Base-by-base conservation (phyloP, 2,888 invertebrate genomes). In the Tribolium freemani region DNA sequence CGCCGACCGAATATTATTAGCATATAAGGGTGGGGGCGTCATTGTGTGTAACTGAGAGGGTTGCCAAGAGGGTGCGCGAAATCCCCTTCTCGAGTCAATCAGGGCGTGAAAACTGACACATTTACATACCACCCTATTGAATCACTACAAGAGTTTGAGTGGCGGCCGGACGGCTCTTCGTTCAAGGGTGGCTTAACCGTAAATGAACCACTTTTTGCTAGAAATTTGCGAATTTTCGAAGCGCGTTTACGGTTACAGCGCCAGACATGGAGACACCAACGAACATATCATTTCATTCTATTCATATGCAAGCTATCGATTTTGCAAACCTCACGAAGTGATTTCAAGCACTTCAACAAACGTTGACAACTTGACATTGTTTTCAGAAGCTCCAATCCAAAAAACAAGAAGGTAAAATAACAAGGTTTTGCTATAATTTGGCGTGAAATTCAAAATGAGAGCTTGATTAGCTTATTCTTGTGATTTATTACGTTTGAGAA, bases 101-200 rank as follows among this genome's bases (percentile, higher is more conserved):
- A 83, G 84, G 84, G 85, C 85, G 85, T 86, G 85, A 85, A 86
- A 85, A 85, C 84, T 85, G 85, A 85, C 85, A 85, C 85, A 86
- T 86, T 85, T 85, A 85, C 85, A 85, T 86, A 84, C 84, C 85
- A 84, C 83, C 83, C 79, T 67, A 84, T 83, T 81, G 83, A 83
- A 80, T 81, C 79, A 64, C 46, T 69, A 81, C 82, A 83, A 80
- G 80, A 76, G 50, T 71, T 75, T 79, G 77, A 78, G 79, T 75
- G 79, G 74, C 78, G 77, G 77, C 72, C 50, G 73, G 78, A 75
- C 76, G 58, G 60, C 64, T 64, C 53, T 64, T 54, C 45, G 44
- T 53, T 20, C 51, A 38, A 53, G 63, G 51, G 44, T 53, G 21
- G 64, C 53, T 64, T 53, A 45, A 21, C 9, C 9, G n/a, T n/a